These are phyloP conservation scores for Phoxinus dragarum DNA, from an alignment of 2,797 vertebrate species.

Conservation along the genomic window DNA sequence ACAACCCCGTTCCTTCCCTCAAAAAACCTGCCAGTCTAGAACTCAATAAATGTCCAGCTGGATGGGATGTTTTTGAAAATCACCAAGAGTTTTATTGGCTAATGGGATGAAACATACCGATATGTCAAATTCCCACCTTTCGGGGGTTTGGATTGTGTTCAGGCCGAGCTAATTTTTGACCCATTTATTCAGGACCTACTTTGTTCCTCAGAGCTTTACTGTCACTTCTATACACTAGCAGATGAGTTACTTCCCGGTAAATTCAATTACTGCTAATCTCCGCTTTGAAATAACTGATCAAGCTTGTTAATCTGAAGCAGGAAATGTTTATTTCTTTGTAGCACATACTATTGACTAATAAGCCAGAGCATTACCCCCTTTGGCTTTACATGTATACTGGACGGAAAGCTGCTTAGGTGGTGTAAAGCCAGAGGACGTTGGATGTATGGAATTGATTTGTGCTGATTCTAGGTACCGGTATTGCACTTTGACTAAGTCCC, in stretches of 20 bases:
- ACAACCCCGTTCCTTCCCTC: slow-evolving; percentile 48
- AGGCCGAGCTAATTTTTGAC: slow-evolving; percentile 74
- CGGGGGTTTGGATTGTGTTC: slow-evolving; percentile 64
- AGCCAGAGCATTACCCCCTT: not conserved
- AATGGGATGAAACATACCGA: slow-evolving; percentile 88
- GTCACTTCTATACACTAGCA: not conserved
- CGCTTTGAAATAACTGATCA: not conserved
- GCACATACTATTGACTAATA: slow-evolving; percentile 18
- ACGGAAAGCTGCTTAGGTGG: not conserved
- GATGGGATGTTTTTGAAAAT: slow-evolving; percentile 81
- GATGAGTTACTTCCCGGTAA: not conserved
- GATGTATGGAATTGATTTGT: slow-evolving; percentile 17
- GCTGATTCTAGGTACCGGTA: slow-evolving; percentile 18
- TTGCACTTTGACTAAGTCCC: slow-evolving; percentile 25
- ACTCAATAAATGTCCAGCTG: slow-evolving; percentile 77
- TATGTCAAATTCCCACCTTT: slow-evolving; percentile 80
- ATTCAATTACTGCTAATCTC: not conserved
- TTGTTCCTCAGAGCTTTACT: slow-evolving; percentile 22
- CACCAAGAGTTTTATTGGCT: slow-evolving; percentile 85
- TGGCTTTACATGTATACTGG: slow-evolving; percentile 5
- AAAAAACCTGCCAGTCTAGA: slow-evolving; percentile 61
- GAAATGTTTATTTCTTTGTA: slow-evolving; percentile 14
- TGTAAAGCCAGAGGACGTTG: slow-evolving; percentile 16
- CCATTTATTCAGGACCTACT: slow-evolving; percentile 66
- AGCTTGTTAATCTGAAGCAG: slow-evolving; percentile 14